Percentiles rank a stretch among this genome's conserved stretches.
These are phyloP conservation scores for Cydia fagiglandana DNA, from an alignment of 1,140 invertebrate genomes.

Conservation along the genomic window DNA sequence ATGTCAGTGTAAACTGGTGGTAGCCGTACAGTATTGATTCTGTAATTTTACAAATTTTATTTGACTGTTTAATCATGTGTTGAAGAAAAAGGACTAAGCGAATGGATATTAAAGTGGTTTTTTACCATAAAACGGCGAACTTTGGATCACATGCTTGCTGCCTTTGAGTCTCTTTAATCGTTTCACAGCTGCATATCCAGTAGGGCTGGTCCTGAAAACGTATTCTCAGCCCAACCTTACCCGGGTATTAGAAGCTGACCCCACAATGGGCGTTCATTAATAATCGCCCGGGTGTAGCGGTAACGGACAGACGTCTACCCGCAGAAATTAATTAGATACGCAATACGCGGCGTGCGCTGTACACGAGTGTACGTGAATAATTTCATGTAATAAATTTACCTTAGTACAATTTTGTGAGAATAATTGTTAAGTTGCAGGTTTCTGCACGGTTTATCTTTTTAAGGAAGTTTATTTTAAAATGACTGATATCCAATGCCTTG, in stretches of 20 bases:
- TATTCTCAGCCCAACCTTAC: not conserved
- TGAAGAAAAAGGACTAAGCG: no score
- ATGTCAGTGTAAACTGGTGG: no score
- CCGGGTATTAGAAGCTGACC: constrained; percentile 17
- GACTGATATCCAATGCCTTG: no score
- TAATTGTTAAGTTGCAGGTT: not conserved
- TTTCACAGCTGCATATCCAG: no score
- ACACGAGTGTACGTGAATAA: constrained; percentile 5
- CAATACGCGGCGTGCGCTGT: constrained; percentile 11
- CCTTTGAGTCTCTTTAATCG: not conserved
- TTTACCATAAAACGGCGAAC: no score
- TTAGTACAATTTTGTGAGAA: not conserved
- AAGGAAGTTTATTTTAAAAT: not conserved
- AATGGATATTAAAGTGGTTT: no score
- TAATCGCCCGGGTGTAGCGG: constrained; percentile 16
- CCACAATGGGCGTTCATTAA: constrained; percentile 23
- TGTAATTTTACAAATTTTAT: no score
- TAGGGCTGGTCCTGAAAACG: not conserved
- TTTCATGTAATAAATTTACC: not conserved
- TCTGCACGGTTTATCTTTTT: not conserved
- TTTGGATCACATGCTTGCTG: no score
- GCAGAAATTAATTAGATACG: constrained; percentile 25
- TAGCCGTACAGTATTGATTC: not conserved
- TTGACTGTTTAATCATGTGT: no score
- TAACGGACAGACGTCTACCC: constrained; percentile 26